These are phyloP conservation scores for Rhincodon typus DNA, from an alignment of 2,797 vertebrate species.

Conservation along the genomic window DNA sequence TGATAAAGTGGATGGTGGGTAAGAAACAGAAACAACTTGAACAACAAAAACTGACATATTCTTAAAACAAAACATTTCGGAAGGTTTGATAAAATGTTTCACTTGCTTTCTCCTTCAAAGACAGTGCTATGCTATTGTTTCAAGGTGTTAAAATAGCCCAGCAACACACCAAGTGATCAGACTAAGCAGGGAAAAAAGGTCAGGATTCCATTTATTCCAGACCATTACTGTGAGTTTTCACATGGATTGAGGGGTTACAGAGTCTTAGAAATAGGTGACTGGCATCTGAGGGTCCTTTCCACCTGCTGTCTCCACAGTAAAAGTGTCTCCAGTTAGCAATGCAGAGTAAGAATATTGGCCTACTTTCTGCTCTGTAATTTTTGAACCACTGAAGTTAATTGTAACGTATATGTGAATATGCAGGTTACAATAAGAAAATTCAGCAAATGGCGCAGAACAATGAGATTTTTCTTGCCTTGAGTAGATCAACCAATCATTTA, in stretches of 20 bases:
- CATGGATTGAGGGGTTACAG: neutral
- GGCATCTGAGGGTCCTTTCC: neutral
- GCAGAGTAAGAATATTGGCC: neutral
- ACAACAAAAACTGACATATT: neutral
- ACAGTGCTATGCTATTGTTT: neutral
- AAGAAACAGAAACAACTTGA: neutral
- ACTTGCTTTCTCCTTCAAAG: too few relatives aligned
- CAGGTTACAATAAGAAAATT: neutral
- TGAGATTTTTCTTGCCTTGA: neutral
- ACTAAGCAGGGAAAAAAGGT: neutral
- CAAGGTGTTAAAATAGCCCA: too few relatives aligned
- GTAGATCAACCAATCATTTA: neutral
- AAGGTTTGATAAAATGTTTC: too few relatives aligned
- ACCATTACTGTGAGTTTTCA: neutral
- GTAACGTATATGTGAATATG: neutral
- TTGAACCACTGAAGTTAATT: neutral
- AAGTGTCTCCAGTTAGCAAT: neutral
- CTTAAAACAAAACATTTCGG: too few relatives aligned
- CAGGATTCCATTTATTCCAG: too few relatives aligned
- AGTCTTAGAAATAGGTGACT: neutral
- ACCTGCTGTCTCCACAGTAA: neutral
- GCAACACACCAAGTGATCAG: neutral
- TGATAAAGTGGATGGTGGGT: neutral
- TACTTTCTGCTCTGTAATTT: neutral
- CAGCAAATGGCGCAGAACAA: neutral